Evolutionary conservation across 92 coral and sea anemone genomes (phyloP), one percentile per base, ranked within the genome.

Genomic region (Ricordea florida): DNA sequence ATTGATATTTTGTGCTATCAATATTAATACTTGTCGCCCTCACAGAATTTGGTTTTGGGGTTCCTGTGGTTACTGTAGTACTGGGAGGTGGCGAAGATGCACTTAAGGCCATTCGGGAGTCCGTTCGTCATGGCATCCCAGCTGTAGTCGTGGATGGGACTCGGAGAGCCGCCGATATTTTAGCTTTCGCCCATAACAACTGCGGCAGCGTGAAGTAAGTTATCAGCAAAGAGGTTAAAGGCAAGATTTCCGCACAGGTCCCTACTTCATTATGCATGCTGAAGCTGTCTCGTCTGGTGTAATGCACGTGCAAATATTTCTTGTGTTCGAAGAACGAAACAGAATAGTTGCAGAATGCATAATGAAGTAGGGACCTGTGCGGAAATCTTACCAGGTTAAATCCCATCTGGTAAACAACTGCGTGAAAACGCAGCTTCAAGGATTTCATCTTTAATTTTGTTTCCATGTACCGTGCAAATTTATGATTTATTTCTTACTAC

Each of bases 41-140:
- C 40, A 16, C 27, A 81, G 86, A 72, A 44, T 62, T 70, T 49
- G 86, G 86, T 5, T 57, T 81, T 45, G 86, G 86, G 18, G 74
- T 81, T 8, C 86, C 86, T 27, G 86, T 81, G 59, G 69, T 73
- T n/a, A 43, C 76, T 6, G 70, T 81, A 49, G 80, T 81, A 1
- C 36, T 81, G 57, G 86, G 62, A 72, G 86, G 86, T 61, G 86
- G 86, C 28, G 74, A 49, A 24, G 86, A 81, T 30, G 86, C 86
- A 13, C 59, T 81, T n/a, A 81, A 81, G 49, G 86, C 86, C 4
- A 74, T 81, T 2, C 58, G 48, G 36, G 86, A 61, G 62, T 63
- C 86, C 20, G 69, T 74, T 0, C 60, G 51, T 49, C 66, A 72
- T 64, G 78, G 78, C 4, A 81, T 81, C 52, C 86, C 86, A 14